Evolutionary conservation across 2,888 invertebrate genomes (phyloP), one percentile per base, ranked within the genome.

Genomic region (Torymus tubicola): DNA sequence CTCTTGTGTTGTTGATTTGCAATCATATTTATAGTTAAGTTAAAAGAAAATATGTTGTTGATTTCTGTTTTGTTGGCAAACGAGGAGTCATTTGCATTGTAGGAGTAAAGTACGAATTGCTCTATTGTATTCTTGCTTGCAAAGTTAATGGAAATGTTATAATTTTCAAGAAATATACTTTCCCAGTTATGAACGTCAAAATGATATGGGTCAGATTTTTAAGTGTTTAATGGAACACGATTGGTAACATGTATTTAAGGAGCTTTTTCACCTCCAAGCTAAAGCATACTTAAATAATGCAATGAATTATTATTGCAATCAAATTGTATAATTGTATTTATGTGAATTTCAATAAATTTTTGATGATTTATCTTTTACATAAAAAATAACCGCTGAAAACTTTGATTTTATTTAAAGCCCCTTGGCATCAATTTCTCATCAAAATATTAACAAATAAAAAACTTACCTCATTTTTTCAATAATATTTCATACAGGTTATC

Each of bases 61-160:
- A 24, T 24, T 98, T 98, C 89, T 95, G 95, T 86, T 92, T 97
- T 86, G 95, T 97, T 0, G 98, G 98, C 0, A 98, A 98, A 89
- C 98, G 98, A n/a, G 98, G 98, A 0, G 94, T 98, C 72, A 94
- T 98, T 83, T 98, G 98, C 88, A 93, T 97, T 11, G 98, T 98
- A 92, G 98, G 98, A 0, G 86, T 90, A 21, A 89, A 92, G 94
- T 31, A 93, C 97, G 94, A 94, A 93, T 84, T 98, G 98, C 98
- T 24, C 2, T 96, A 98, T 86, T 95, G 94, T 91, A 96, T 98
- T 84, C 92, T 93, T 75, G 91, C 58, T 88, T 92, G 80, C 86
- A 88, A 18, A 84, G 85, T n/a, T 91, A 92, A 81, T 91, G 93
- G 84, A 94, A 94, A 86, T 96, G 96, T 91, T 80, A 87, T 2